Evolutionary conservation across 2,797 vertebrate genomes (phyloP), one percentile per base, ranked within the genome.

Genomic region (Decapterus maruadsi): DNA sequence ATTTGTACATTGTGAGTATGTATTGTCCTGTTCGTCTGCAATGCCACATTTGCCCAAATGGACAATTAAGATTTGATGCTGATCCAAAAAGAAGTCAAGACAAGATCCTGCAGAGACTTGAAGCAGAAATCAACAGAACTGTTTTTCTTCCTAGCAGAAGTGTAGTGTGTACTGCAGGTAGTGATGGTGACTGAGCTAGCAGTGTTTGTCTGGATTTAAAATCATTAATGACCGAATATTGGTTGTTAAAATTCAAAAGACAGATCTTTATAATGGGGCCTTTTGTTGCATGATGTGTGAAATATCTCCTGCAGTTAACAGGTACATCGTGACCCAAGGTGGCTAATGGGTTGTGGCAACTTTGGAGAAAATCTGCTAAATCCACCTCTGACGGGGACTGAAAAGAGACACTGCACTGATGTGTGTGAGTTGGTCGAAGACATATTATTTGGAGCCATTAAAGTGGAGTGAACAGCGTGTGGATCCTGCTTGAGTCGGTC

Each of bases 41-140:
- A 3, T 67, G 73, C 72, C 78, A 85, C 42, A 55, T 66, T 87
- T 69, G 14, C 62, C 31, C 63, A 68, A 83, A 61, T 46, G 80
- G 48, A 88, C 66, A 67, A 81, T 73, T 45, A 69, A 63, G 59
- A 75, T 80, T 86, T 69, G 64, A 81, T 63, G 72, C 14, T 66
- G 38, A 81, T 60, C 36, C 38, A 55, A 31, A 64, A 64, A 54
- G 11, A 51, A 26, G 38, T 68, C 43, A 81, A 10, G 26, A 50
- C 20, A 45, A 70, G 72, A 56, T 20, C 29, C 46, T 68, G 50
- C 8, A 12, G 48, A 6, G 62, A 26, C 40, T 42, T 20, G 59
- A 56, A 69, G 69, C 50, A 64, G 20, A 75, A 59, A 43, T 22
- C 38, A 59, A 10, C 16, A 8, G 26, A 45, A 36, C 51, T 51